Evolutionary conservation across 2,888 invertebrate genomes (phyloP), one percentile per base, ranked within the genome.

Genomic region (Carabus problematicus): DNA sequence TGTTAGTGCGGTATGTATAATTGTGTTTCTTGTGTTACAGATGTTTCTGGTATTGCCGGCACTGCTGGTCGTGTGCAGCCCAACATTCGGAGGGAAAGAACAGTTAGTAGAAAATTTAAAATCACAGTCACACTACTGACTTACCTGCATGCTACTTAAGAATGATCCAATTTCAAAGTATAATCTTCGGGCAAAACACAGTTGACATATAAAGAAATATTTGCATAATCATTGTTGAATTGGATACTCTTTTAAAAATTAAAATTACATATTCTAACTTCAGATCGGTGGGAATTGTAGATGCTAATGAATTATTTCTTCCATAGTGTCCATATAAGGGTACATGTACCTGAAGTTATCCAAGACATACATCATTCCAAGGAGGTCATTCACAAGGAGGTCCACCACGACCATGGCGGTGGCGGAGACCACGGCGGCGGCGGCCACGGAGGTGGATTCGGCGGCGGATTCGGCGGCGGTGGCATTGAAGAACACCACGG

Each of bases 301-400:
- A n/a, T n/a, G n/a, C n/a, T n/a, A n/a, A n/a, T n/a, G n/a, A 73
- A 72, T 72, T 75, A 78, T 78, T 77, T 7, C 52, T 70, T 69
- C 84, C 84, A 16, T 82, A 86, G 86, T 77, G 85, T 86, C 63
- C 86, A 86, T 75, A 86, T 86, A 75, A 82, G 85, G 72, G 83
- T 86, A 29, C 86, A 86, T 74, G 80, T 86, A 76, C 85, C 86
- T 72, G 85, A 85, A 74, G 76, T 81, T 66, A 83, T 84, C 73
- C 83, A 84, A 72, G 81, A 82, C 8, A 77, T 83, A 0, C 84
- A 84, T 74, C 84, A 85, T 76, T 82, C 84, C 56, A 77, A 79
- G 71, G 77, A 78, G 74, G 74, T 78, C 49, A 78, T 85, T 80
- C 82, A 72, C 80, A 81, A 59, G 70, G 29, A 29, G 29, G 29